Conservation (phyloP, 2,797 vertebrate species). For the Rhodeus uyekii region DNA sequence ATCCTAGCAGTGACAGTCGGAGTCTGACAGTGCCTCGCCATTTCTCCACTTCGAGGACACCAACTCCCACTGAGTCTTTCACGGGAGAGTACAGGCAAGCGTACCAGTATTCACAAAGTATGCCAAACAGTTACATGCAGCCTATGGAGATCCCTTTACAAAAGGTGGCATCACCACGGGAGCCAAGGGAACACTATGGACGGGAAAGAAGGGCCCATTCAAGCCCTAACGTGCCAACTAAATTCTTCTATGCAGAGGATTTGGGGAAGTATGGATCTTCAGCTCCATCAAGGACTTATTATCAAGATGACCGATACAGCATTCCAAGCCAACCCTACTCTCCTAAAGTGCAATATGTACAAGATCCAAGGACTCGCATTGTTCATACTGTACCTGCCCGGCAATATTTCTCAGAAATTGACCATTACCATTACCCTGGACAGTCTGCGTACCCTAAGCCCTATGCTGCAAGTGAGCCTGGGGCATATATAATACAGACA, state of each 20-base stretch:
- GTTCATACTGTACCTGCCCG: constrained; percentile 75
- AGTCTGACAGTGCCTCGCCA: constrained; percentile 87
- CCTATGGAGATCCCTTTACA: constrained; percentile 73
- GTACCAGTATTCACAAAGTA: constrained; percentile 80
- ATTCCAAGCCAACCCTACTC: constrained; percentile 74
- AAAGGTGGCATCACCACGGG: constrained; percentile 79
- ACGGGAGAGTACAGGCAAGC: constrained; percentile 82
- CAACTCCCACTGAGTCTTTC: constrained; percentile 89
- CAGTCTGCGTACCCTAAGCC: constrained; percentile 75
- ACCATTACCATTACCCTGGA: constrained; percentile 71
- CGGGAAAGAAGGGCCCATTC: constrained; percentile 84
- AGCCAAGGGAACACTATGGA: constrained; percentile 75
- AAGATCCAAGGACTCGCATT: constrained; percentile 79
- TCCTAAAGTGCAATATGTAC: constrained; percentile 79
- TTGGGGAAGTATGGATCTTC: constrained; percentile 75
- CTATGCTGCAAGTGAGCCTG: constrained; percentile 80
- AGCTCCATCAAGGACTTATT: constrained; percentile 77
- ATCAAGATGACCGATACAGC: constrained; percentile 74
- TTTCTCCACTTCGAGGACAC: constrained; percentile 81
- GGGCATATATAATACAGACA: constrained; percentile 88
- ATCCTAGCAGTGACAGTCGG: constrained; percentile 71
- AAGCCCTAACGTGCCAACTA: constrained; percentile 82
- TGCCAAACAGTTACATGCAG: constrained; percentile 80
- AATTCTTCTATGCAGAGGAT: constrained; percentile 91
- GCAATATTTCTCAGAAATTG: constrained; percentile 80